A percentile compares a stretch with the other conserved stretches of the same genome.
Evolutionary conservation across 2,797 vertebrate genomes (phyloP).

Genomic region (Pogoniulus pusillus): DNA sequence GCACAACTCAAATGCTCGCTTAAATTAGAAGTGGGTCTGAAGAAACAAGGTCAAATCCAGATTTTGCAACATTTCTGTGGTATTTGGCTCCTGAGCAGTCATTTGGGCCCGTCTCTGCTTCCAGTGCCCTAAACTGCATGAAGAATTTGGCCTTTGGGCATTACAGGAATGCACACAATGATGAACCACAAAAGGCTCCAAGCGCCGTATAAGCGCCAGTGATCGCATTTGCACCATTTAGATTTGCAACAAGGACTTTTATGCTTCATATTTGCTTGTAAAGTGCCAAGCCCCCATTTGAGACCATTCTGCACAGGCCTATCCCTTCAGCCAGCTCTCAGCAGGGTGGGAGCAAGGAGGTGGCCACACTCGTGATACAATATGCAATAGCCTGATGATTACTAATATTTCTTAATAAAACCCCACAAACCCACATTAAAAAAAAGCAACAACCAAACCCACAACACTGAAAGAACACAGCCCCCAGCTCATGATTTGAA

Average conservation of each 20-base stretch:
- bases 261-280: neutral
- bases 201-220: neutral
- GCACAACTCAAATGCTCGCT: neutral
- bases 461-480: neutral
- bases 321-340: neutral
- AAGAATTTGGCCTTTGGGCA: slow-evolving; percentile 27
- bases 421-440: neutral
- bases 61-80: neutral
- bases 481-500: slow-evolving; percentile 57
- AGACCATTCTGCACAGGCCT: neutral
- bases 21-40: neutral
- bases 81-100: slow-evolving; percentile 11
- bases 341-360: neutral
- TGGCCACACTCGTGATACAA: neutral
- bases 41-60: neutral
- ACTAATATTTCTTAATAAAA: slow-evolving; percentile 47
- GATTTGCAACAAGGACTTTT: slow-evolving; percentile 9
- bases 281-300: neutral
- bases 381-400: slow-evolving; percentile 17
- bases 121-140: neutral
- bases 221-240: slow-evolving; percentile 17
- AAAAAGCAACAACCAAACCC: neutral
- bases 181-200: slow-evolving; percentile 51
- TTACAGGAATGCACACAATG: slow-evolving; percentile 26
- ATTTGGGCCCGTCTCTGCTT: neutral